These are phyloP conservation scores for Pteronotus mesoamericanus DNA, from an alignment of 2,797 vertebrate genomes.

Conservation along the genomic window DNA sequence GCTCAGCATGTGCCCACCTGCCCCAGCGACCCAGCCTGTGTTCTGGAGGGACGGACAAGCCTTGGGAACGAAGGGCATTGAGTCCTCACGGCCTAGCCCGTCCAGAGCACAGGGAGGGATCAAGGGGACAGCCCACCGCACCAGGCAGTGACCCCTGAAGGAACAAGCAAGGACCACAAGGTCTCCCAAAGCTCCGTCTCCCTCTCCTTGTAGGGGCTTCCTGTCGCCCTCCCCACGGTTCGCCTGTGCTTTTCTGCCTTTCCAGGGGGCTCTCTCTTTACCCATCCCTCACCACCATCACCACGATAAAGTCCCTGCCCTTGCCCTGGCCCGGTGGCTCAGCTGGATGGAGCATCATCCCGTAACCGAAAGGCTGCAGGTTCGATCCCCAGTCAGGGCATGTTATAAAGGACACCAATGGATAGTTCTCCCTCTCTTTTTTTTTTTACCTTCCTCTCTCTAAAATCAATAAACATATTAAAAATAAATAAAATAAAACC, in stretches of 20 bases:
- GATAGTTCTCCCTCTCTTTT: too few species aligned
- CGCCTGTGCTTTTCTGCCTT: neutral
- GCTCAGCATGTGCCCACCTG: neutral
- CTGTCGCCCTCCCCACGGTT: neutral
- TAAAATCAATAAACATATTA: too few species aligned
- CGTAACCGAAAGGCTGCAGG: too few species aligned
- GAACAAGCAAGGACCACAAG: neutral
- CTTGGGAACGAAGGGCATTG: neutral
- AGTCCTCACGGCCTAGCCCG: neutral
- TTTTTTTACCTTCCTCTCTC: too few species aligned
- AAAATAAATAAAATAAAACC: neutral
- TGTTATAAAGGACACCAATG: too few species aligned
- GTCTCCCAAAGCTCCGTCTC: neutral
- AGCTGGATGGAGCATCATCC: too few species aligned
- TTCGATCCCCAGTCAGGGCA: too few species aligned
- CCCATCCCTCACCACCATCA: neutral
- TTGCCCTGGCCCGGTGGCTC: too few species aligned
- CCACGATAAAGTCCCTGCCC: too few species aligned
- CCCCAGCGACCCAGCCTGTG: neutral
- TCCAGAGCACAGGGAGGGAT: neutral
- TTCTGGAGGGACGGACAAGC: neutral
- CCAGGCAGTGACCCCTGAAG: neutral
- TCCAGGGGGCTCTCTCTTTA: neutral
- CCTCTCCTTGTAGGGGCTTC: neutral
- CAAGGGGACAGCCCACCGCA: neutral